These are phyloP conservation scores for Megaptera novaeangliae DNA, from an alignment of 2,113 vertebrate genomes.

Conservation along the genomic window DNA sequence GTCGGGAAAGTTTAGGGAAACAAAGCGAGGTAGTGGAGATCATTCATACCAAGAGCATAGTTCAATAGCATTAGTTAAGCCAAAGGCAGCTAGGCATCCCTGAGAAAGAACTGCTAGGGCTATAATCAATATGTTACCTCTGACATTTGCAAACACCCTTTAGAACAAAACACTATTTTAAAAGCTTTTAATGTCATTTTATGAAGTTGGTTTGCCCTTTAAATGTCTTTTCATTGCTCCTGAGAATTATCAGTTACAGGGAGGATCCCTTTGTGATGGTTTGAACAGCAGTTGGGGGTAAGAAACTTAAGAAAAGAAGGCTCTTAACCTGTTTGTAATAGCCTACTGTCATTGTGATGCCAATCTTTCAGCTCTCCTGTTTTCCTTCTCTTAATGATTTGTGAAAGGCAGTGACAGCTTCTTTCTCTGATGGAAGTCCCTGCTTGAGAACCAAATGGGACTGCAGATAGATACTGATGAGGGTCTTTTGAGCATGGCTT, in stretches of 20 bases:
- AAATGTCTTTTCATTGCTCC: slow-evolving; percentile 44
- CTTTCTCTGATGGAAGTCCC: background rate
- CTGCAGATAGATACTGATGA: background rate
- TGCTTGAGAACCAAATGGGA: background rate
- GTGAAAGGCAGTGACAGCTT: background rate
- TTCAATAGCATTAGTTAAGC: background rate
- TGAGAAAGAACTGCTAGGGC: slow-evolving; percentile 45
- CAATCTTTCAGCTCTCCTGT: background rate
- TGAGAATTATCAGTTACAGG: slow-evolving; percentile 51
- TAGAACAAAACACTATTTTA: slow-evolving; percentile 61
- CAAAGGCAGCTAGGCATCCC: slow-evolving; percentile 15
- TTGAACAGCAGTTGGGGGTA: slow-evolving; percentile 31
- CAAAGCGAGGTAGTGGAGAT: background rate
- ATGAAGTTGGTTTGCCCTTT: slow-evolving; percentile 48
- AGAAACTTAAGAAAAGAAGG: background rate
- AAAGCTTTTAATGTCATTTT: slow-evolving; percentile 71
- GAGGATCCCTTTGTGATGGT: slow-evolving; percentile 35
- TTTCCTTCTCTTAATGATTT: background rate
- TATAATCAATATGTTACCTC: slow-evolving; percentile 68
- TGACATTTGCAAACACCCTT: slow-evolving; percentile 73
- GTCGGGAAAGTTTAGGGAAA: slow-evolving; percentile 9
- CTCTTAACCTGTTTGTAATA: background rate
- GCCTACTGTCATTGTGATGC: background rate
- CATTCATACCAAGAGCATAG: background rate
- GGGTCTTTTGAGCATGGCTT: background rate